Percentiles rank a stretch among this genome's conserved stretches.
Evolutionary conservation across 2,888 invertebrate genomes (phyloP).

Genomic region (Torymus tubicola): DNA sequence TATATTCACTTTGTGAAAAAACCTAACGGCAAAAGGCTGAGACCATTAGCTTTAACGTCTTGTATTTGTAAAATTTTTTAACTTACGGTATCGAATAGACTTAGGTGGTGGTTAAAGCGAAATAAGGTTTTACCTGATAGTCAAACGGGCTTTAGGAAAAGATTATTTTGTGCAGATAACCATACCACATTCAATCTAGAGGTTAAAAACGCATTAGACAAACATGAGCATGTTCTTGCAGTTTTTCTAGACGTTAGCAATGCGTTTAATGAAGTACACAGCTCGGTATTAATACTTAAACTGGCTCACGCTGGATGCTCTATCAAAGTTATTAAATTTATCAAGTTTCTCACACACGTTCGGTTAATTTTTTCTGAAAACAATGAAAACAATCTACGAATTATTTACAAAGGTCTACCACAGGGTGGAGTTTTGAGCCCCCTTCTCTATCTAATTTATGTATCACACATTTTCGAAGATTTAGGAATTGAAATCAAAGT

Average conservation of each 20-base stretch:
- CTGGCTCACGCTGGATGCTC: constrained; percentile 39
- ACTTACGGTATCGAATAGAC: constrained; percentile 51
- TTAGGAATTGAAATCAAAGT: constrained; percentile 13
- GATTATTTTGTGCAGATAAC: constrained; percentile 56
- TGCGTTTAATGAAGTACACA: constrained; percentile 58
- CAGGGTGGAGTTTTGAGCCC: constrained; percentile 58
- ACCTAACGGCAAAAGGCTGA: constrained; percentile 32
- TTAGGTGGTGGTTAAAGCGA: constrained; percentile 56
- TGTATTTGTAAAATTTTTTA: constrained; percentile 57
- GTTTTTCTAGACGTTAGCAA: constrained; percentile 57
- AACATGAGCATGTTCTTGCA: constrained; percentile 37
- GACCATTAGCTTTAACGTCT: constrained; percentile 57
- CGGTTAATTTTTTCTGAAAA: constrained; percentile 1
- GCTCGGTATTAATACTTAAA: constrained; percentile 46
- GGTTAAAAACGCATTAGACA: constrained; percentile 36
- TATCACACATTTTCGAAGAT: constrained; percentile 19
- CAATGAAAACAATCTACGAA: constrained; percentile 1
- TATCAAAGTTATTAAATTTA: constrained; percentile 32
- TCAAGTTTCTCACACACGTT: constrained; percentile 38
- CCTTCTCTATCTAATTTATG: constrained; percentile 52
- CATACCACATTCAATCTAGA: constrained; percentile 43
- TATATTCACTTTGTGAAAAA: constrained; percentile 53
- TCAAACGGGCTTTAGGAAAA: constrained; percentile 56
- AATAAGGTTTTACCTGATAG: constrained; percentile 42
- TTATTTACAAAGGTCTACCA: constrained; percentile 50